phyloP scores from a whole-genome alignment of 1,140 invertebrate genomes.

The Saxidomus purpurata region DNA sequence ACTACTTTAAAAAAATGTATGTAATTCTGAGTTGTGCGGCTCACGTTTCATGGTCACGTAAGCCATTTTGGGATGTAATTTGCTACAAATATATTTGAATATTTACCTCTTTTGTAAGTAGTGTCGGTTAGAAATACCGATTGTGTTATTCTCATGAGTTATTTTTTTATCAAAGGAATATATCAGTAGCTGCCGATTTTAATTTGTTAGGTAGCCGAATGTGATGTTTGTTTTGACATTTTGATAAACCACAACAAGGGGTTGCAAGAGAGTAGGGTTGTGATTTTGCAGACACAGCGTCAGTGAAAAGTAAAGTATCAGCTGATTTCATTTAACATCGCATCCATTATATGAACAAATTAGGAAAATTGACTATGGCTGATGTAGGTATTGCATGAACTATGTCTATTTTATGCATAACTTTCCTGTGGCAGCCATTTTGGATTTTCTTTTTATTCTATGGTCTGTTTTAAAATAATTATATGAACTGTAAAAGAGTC shows the following conservation, averaged over 20 bases:
- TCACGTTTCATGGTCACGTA: conserved; percentile 46
- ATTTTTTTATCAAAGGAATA: not conserved
- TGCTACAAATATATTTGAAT: not conserved
- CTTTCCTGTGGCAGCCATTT: conserved; percentile 1
- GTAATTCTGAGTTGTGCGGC: not conserved
- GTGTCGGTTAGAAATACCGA: not conserved
- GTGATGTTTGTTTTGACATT: conserved; percentile 11
- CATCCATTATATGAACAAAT: too few relatives aligned
- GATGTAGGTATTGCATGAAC: too few relatives aligned
- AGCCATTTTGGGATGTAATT: conserved; percentile 32
- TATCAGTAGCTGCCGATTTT: not conserved
- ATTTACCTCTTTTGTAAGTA: not conserved
- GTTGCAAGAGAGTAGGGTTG: not conserved
- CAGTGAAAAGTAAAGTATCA: too few relatives aligned
- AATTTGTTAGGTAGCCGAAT: not conserved
- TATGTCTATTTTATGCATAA: too few relatives aligned
- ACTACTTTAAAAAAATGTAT: not conserved
- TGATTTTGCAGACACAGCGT: too few relatives aligned
- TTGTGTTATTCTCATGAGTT: not conserved
- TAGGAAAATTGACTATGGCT: too few relatives aligned
- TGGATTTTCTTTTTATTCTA: not conserved
- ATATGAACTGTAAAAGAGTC: not conserved
- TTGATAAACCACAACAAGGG: not conserved
- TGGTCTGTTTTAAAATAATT: conserved; percentile 2
- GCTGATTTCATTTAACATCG: too few relatives aligned